phyloP scores from a whole-genome alignment of 1,140 invertebrate genomes.

The Scaptodrosophila lebanonensis region DNA sequence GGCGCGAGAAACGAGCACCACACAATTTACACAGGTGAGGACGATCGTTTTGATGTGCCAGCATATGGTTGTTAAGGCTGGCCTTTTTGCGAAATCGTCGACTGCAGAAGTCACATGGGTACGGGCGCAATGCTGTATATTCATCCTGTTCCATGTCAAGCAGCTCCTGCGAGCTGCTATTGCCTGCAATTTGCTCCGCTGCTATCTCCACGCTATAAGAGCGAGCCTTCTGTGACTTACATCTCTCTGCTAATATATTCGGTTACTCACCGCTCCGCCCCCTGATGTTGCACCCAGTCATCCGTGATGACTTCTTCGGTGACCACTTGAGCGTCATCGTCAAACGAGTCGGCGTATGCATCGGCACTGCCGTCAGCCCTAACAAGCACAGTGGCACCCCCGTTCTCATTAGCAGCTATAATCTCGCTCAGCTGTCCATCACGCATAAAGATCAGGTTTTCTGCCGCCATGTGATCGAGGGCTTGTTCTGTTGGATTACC shows the following conservation, averaged over 20 bases:
- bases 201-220: constrained; percentile 81
- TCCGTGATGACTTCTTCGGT: constrained; percentile 88
- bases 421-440: constrained; percentile 76
- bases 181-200: constrained; percentile 80
- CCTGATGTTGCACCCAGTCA: constrained; percentile 84
- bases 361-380: constrained; percentile 77
- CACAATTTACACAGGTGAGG: constrained; percentile 88
- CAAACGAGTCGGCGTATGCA: constrained; percentile 78
- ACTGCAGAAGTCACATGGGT: constrained; percentile 90
- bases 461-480: constrained; percentile 81
- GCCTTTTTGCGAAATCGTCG: constrained; percentile 88
- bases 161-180: constrained; percentile 79
- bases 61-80: constrained; percentile 90
- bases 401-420: constrained; percentile 61
- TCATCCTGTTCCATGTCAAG: constrained; percentile 89
- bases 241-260: not conserved
- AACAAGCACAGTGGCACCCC: constrained; percentile 76
- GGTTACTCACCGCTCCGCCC: constrained; percentile 82
- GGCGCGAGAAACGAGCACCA: constrained; percentile 85
- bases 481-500: constrained; percentile 42
- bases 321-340: constrained; percentile 77
- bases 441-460: constrained; percentile 81
- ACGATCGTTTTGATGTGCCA: constrained; percentile 87
- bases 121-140: constrained; percentile 87
- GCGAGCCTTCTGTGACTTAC: not conserved